Evolutionary conservation across 2,113 vertebrate genomes (phyloP).

Genomic region (Enhydra lutris): DNA sequence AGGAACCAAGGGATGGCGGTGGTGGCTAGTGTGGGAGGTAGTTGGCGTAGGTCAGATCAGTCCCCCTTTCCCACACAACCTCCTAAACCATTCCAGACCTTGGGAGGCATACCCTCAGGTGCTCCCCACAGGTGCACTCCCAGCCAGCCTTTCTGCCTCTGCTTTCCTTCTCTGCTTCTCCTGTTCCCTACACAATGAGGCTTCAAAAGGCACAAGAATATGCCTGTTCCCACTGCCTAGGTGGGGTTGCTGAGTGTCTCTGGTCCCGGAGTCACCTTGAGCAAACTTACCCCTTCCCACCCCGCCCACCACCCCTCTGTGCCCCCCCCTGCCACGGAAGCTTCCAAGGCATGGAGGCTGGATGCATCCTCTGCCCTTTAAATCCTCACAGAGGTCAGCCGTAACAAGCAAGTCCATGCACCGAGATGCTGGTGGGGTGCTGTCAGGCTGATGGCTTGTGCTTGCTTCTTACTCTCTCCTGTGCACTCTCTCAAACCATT

Average conservation of each 20-base stretch:
- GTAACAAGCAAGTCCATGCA: accelerated
- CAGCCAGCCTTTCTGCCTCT: not conserved
- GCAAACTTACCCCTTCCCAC: not conserved
- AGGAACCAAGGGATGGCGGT: not conserved
- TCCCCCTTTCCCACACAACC: not conserved
- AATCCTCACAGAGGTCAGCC: accelerated
- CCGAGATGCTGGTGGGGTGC: accelerated
- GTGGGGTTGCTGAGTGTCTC: accelerated
- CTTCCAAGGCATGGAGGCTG: accelerated
- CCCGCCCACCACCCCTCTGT: accelerated
- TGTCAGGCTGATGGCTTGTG: accelerated
- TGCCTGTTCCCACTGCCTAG: not conserved
- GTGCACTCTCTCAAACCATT: not conserved
- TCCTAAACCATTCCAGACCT: not conserved
- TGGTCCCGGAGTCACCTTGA: not conserved
- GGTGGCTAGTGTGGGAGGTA: accelerated
- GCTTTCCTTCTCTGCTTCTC: not conserved
- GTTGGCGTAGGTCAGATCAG: accelerated
- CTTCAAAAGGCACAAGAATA: not conserved
- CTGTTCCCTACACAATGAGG: accelerated
- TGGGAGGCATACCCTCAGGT: too few species aligned
- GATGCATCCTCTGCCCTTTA: accelerated
- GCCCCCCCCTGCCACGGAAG: accelerated
- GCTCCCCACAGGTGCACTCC: accelerated
- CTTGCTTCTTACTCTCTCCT: too few species aligned